Percentiles rank a stretch among this genome's conserved stretches.
Conservation (phyloP, 2,888 invertebrate genomes). For the Chromoteleia sp. region DNA sequence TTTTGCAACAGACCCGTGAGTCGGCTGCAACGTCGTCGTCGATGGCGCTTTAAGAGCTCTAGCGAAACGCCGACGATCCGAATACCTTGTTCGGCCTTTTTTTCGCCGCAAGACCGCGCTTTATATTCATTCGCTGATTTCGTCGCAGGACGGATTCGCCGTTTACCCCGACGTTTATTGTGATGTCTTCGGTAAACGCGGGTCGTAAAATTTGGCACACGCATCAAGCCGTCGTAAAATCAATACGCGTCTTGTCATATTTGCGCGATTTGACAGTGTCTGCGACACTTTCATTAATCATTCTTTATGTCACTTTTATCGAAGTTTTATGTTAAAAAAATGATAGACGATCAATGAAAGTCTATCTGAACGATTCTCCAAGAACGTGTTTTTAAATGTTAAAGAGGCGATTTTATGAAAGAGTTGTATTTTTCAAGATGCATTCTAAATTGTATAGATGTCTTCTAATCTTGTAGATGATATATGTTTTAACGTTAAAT, state of each 20-base stretch:
- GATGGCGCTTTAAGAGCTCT: slow-evolving; percentile 70
- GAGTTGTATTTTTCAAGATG: slow-evolving; percentile 10
- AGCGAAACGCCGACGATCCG: slow-evolving; percentile 55
- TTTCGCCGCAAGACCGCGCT: slow-evolving; percentile 11
- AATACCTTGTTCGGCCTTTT: slow-evolving; percentile 49
- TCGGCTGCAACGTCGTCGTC: slow-evolving; percentile 67
- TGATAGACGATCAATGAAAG: no score
- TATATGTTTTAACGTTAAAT: no score
- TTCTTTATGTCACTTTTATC: slow-evolving; percentile 22
- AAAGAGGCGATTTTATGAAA: no score
- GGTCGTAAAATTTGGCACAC: slow-evolving; percentile 62
- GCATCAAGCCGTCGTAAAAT: slow-evolving; percentile 53
- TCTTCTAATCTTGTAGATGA: no score
- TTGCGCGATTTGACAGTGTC: slow-evolving; percentile 11
- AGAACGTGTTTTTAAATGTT: no score
- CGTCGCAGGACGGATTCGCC: slow-evolving; percentile 19
- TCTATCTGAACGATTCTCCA: no score
- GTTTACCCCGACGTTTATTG: slow-evolving; percentile 31
- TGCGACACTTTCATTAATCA: slow-evolving; percentile 32
- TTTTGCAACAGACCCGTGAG: slow-evolving; percentile 74
- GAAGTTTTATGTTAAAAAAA: slow-evolving; percentile 3
- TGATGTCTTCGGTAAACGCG: slow-evolving; percentile 42
- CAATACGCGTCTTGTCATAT: slow-evolving; percentile 49
- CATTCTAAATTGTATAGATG: no score
- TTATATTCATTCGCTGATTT: slow-evolving; percentile 45